A percentile compares a stretch with the other conserved stretches of the same genome.
These are phyloP conservation scores for Pagrus major DNA, from an alignment of 2,113 vertebrate genomes.

Conservation along the genomic window DNA sequence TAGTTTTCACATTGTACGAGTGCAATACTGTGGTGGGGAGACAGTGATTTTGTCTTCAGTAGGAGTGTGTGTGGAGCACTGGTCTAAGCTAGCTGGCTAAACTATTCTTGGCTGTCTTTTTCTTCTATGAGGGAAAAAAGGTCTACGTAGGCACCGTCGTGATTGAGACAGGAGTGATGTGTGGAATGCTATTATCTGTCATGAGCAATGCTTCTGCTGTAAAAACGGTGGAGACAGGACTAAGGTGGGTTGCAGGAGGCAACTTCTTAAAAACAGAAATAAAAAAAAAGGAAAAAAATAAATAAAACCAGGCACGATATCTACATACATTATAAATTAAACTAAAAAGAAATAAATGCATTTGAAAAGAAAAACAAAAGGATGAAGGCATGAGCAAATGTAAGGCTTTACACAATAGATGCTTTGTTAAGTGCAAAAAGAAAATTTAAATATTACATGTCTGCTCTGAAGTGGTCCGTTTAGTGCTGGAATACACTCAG, in stretches of 20 bases:
- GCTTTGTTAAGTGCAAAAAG: conserved; percentile 69
- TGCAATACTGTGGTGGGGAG: conserved; percentile 67
- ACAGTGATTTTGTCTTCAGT: conserved; percentile 55
- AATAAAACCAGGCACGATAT: conserved; percentile 74
- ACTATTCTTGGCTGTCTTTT: conserved; percentile 67
- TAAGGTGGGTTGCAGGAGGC: conserved; percentile 47
- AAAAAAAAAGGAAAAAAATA: neutral
- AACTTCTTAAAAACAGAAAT: conserved; percentile 31
- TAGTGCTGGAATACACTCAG: conserved; percentile 78
- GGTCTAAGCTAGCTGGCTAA: conserved; percentile 67
- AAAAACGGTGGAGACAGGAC: conserved; percentile 64
- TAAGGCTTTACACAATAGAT: conserved; percentile 89
- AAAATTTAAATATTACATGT: conserved; percentile 81
- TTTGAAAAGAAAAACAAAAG: conserved; percentile 33
- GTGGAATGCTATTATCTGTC: conserved; percentile 80
- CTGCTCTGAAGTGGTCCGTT: conserved; percentile 82
- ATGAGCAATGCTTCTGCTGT: conserved; percentile 65
- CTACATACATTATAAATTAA: conserved; percentile 48
- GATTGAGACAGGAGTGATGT: conserved; percentile 82
- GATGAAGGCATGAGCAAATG: conserved; percentile 82
- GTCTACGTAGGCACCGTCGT: conserved; percentile 85
- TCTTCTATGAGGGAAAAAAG: conserved; percentile 76
- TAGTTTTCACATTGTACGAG: conserved; percentile 65
- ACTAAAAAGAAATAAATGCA: conserved; percentile 23
- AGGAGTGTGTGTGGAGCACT: conserved; percentile 66